A percentile compares a stretch with the other conserved stretches of the same genome.
phyloP scores from a whole-genome alignment of 2,888 invertebrate species.

The Calliscelio sp. region DNA sequence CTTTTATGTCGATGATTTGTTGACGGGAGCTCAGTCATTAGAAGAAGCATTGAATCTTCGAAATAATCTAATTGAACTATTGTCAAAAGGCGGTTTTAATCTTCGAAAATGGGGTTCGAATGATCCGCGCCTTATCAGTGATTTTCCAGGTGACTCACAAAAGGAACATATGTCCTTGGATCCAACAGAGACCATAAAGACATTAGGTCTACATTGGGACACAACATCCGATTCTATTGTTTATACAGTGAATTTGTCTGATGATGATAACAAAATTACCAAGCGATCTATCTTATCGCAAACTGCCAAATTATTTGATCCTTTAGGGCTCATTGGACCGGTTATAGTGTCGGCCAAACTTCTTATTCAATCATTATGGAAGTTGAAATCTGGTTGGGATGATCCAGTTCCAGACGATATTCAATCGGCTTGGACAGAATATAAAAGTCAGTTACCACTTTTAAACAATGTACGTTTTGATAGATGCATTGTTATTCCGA shows the following conservation, averaged over 20 bases:
- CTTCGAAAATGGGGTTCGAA: constrained; percentile 46
- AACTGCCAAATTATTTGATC: constrained; percentile 26
- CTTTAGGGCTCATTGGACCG: constrained; percentile 8
- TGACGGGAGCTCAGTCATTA: neutral
- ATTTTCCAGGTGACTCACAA: neutral
- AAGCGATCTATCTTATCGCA: constrained; percentile 17
- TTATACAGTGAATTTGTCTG: neutral
- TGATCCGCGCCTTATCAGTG: neutral
- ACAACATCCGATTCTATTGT: neutral
- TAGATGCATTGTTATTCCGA: neutral
- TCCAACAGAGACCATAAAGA: constrained; percentile 12
- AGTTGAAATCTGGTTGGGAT: constrained; percentile 15
- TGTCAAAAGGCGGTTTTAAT: constrained; percentile 25
- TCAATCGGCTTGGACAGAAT: neutral
- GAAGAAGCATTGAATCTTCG: constrained; percentile 3
- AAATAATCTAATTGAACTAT: constrained; percentile 4
- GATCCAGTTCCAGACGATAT: constrained; percentile 11
- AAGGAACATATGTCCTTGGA: neutral
- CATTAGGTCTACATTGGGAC: constrained; percentile 15
- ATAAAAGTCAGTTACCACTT: neutral
- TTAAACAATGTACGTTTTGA: neutral
- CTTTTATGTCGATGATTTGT: constrained; percentile 27
- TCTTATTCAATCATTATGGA: constrained; percentile 16
- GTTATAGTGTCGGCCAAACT: constrained; percentile 5
- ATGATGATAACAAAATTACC: neutral